Percentiles rank a stretch among this genome's conserved stretches.
These are phyloP conservation scores for Cyclopterus lumpus DNA, from an alignment of 2,797 vertebrate genomes.

Conservation along the genomic window DNA sequence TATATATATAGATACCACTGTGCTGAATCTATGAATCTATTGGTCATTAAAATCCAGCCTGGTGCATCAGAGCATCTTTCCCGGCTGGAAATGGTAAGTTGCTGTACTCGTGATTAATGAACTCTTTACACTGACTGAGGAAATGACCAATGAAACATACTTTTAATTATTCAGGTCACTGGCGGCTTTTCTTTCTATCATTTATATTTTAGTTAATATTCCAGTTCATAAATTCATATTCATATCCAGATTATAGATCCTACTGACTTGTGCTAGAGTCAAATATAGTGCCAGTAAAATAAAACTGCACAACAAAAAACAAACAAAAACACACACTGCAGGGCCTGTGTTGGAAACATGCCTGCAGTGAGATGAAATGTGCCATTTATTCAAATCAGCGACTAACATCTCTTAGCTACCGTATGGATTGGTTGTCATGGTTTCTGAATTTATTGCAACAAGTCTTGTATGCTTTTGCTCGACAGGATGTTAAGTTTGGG, in stretches of 20 bases:
- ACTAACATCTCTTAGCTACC: conserved; percentile 11
- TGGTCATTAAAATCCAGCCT: conserved; percentile 6
- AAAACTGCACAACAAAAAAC: background rate
- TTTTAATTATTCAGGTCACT: conserved; percentile 28
- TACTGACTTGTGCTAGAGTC: background rate
- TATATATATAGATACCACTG: background rate
- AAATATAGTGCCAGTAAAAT: background rate
- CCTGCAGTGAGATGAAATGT: conserved; percentile 33
- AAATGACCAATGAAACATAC: background rate
- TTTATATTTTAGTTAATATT: conserved; percentile 21
- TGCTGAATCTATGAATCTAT: background rate
- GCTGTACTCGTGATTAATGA: background rate
- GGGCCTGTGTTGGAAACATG: background rate
- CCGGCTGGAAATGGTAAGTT: conserved; percentile 11
- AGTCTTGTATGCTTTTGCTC: background rate
- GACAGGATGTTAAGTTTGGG: background rate
- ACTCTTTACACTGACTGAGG: conserved; percentile 1
- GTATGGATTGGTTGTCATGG: conserved; percentile 35
- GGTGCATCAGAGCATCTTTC: background rate
- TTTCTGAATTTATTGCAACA: conserved; percentile 32
- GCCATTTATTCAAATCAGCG: conserved; percentile 28
- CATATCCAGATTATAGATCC: conserved; percentile 21
- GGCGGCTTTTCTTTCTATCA: conserved; percentile 16
- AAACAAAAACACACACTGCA: background rate
- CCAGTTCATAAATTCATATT: conserved; percentile 5